Evolutionary conservation across 2,113 vertebrate species (phyloP), one percentile per base, ranked within the genome.

Genomic region (Macrotus californicus): DNA sequence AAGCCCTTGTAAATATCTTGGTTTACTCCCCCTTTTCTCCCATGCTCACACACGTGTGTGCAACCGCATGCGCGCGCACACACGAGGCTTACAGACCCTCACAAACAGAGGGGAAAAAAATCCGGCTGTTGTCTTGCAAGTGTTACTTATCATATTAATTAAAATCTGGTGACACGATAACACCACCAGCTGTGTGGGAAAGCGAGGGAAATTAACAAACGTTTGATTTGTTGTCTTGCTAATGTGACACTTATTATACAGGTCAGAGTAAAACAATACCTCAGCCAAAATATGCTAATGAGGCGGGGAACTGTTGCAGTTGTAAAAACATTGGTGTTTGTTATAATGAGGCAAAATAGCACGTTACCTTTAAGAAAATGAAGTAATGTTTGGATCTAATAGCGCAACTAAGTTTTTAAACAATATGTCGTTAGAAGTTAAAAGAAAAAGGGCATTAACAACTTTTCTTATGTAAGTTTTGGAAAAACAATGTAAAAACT

Each of bases 121-220:
- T 98, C 99, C 99, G 98, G 98, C 98, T 99, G 98, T 99, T 99
- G 98, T 99, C 98, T 99, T 99, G 99, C 98, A 99, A 99, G 99
- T 99, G 99, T 99, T 99, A 99, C 99, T 99, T 99, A 99, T 99
- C 99, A 99, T 99, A 99, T 99, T 99, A 99, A 99, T 99, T 99
- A 99, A 99, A 99, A 99, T 99, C 98, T 99, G 99, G 98, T 98
- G 99, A 99, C 99, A 99, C 97, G 99, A 99, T 99, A 99, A 98
- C 98, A 98, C 98, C 98, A 98, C 98, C 99, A 99, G 99, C 99
- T 99, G 99, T 98, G 99, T 98, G 98, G 99, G 98, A 99, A 98
- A 99, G 99, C 98, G 98, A 98, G 99, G 99, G 98, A 99, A 99
- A 99, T 99, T 99, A 99, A 99, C 98, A 99, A 98, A 98, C 99